Conservation (phyloP, 2,797 vertebrate species). For the Thunnus albacares region DNA sequence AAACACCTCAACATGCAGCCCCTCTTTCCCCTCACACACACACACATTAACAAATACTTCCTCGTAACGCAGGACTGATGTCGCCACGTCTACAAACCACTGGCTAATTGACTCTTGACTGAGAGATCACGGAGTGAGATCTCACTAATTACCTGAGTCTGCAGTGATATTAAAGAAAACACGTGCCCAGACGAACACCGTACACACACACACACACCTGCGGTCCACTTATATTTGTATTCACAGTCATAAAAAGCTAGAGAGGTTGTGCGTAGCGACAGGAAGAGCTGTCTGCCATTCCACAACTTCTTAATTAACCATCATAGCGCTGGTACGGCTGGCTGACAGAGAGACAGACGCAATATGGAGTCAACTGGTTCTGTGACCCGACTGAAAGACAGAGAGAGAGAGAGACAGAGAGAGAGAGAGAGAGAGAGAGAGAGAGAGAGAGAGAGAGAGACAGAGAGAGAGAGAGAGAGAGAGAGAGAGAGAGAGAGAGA, state of each 20-base stretch:
- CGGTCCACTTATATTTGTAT: conserved; percentile 63
- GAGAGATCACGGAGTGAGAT: conserved; percentile 81
- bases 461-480: background rate
- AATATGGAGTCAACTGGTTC: conserved; percentile 45
- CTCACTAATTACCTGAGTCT: conserved; percentile 83
- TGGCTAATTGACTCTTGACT: conserved; percentile 87
- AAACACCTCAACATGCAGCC: conserved; percentile 61
- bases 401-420: too few species aligned
- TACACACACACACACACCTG: conserved; percentile 10
- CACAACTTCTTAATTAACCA: conserved; percentile 62
- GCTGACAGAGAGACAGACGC: conserved; percentile 40
- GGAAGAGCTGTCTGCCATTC: conserved; percentile 48
- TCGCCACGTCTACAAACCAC: conserved; percentile 82
- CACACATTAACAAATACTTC: conserved; percentile 68
- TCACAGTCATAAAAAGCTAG: conserved; percentile 77
- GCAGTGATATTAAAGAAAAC: conserved; percentile 50
- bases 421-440: too few species aligned
- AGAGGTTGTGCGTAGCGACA: conserved; percentile 66
- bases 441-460: too few species aligned
- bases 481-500: background rate
- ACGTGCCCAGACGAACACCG: background rate
- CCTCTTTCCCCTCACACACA: conserved; percentile 17
- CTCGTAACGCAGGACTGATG: conserved; percentile 62
- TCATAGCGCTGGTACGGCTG: conserved; percentile 1
- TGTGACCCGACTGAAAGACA: conserved; percentile 18